Conservation (phyloP, 2,888 invertebrate species). For the Lamellibrachia satsuma region DNA sequence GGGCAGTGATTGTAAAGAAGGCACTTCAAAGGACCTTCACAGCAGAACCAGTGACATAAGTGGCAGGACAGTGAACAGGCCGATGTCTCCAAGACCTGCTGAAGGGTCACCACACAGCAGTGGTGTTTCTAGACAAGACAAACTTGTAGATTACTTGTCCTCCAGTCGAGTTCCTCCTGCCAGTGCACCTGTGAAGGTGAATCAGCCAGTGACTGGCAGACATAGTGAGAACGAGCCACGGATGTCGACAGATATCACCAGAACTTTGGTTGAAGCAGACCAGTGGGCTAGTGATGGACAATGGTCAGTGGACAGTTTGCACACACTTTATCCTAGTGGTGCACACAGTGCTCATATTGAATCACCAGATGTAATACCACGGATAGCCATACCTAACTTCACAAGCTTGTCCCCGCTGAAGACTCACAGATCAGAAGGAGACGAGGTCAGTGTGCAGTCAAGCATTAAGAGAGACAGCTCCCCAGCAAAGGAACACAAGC, state of each 20-base stretch:
- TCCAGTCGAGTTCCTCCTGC: neutral
- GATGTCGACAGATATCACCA: neutral
- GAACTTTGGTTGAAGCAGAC: neutral
- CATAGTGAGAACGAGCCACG: neutral
- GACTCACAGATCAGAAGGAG: neutral
- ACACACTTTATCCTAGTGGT: neutral
- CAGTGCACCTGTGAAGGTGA: neutral
- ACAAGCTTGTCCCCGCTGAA: neutral
- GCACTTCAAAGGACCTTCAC: neutral
- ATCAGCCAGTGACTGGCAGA: neutral
- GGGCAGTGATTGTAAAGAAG: neutral
- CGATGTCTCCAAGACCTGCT: neutral
- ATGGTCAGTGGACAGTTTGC: neutral
- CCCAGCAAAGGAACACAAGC: neutral
- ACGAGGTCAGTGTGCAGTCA: neutral
- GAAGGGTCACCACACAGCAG: neutral
- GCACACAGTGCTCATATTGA: neutral
- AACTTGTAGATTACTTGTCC: neutral
- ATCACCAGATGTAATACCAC: neutral
- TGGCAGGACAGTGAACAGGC: neutral
- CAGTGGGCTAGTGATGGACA: neutral
- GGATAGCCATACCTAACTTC: neutral
- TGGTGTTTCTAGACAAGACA: neutral
- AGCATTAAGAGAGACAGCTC: neutral
- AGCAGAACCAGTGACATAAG: neutral